Evolutionary conservation across 2,797 vertebrate species (phyloP).

Genomic region (Iguana delicatissima): DNA sequence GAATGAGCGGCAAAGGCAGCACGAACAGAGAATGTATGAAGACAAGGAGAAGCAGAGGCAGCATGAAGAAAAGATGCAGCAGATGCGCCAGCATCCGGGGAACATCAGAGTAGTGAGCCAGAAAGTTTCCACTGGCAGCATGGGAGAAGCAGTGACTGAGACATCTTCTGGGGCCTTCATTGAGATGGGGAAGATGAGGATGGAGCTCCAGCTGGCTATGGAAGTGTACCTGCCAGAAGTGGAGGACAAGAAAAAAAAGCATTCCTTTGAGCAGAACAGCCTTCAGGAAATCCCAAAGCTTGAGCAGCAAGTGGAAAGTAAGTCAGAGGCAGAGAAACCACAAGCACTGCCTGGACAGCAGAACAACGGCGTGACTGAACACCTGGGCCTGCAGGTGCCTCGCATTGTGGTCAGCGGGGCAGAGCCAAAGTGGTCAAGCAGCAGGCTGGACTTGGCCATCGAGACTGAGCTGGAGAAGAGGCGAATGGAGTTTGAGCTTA

Average conservation of each 20-base stretch:
- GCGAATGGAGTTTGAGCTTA: constrained; percentile 72
- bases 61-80: constrained; percentile 67
- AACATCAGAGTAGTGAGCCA: neutral
- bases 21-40: constrained; percentile 61
- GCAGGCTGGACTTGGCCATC: constrained; percentile 35
- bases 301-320: neutral
- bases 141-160: neutral
- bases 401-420: constrained; percentile 16
- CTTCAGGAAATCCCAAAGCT: constrained; percentile 2
- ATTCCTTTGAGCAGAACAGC: neutral
- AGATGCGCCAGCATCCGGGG: constrained; percentile 44
- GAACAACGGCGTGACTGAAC: neutral
- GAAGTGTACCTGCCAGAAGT: constrained; percentile 5
- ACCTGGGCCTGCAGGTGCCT: constrained; percentile 27
- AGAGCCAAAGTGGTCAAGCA: constrained; percentile 36
- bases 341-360: neutral
- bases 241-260: constrained; percentile 24
- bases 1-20: constrained; percentile 65
- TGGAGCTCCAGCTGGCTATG: constrained; percentile 34
- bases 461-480: constrained; percentile 71
- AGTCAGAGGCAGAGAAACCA: neutral
- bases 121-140: neutral
- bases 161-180: neutral
- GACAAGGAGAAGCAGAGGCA: constrained; percentile 69
- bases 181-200: constrained; percentile 11